Conservation (phyloP, 1,140 invertebrate genomes). For the Aleiodes sp. region DNA sequence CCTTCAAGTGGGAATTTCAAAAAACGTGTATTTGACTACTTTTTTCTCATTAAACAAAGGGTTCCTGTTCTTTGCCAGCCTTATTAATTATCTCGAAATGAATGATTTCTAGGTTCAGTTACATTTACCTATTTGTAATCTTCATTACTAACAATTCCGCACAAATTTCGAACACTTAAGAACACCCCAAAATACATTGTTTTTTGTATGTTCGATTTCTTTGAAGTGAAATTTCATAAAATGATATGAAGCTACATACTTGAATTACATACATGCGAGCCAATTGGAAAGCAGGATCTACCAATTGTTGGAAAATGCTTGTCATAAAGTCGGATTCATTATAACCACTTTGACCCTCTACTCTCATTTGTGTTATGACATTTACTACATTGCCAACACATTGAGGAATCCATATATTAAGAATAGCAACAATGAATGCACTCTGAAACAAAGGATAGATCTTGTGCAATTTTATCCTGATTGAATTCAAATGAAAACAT, state of each 20-base stretch:
- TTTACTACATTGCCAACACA: conserved; percentile 81
- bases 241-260: conserved; percentile 61
- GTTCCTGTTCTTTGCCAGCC: too few relatives aligned
- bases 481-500: not conserved
- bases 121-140: too few relatives aligned
- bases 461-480: conserved; percentile 15
- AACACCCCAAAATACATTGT: too few relatives aligned
- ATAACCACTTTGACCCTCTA: conserved; percentile 53
- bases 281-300: conserved; percentile 73
- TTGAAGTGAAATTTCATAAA: not conserved
- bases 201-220: not conserved
- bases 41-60: too few relatives aligned
- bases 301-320: conserved; percentile 72
- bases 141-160: too few relatives aligned
- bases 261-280: conserved; percentile 76
- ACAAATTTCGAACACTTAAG: too few relatives aligned
- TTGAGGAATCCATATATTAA: conserved; percentile 85
- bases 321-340: conserved; percentile 33
- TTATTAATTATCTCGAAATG: too few relatives aligned
- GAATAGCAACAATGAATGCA: conserved; percentile 78
- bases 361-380: conserved; percentile 71
- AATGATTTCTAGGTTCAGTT: too few relatives aligned
- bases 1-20: too few relatives aligned
- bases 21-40: too few relatives aligned
- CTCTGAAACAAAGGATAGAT: conserved; percentile 69